phyloP scores from a whole-genome alignment of 2,113 vertebrate species.

The Labeo catla region DNA sequence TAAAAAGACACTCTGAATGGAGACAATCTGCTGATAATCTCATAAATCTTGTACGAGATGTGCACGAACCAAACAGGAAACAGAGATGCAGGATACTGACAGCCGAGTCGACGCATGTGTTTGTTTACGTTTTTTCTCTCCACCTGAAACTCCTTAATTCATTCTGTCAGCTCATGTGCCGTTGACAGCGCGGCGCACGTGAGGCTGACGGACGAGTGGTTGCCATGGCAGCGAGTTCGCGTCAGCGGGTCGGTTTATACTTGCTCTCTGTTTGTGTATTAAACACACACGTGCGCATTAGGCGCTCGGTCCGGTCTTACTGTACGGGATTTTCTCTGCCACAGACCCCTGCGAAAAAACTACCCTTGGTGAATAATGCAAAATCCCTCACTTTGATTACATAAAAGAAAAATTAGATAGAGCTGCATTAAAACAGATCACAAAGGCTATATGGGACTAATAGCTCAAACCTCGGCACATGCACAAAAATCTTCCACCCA shows the following conservation, averaged over 20 bases:
- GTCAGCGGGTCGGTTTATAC: neutral
- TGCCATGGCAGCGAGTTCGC: neutral
- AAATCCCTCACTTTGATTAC: neutral
- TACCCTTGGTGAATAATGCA: constrained; percentile 9
- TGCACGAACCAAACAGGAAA: neutral
- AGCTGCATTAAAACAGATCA: constrained; percentile 10
- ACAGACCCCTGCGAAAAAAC: neutral
- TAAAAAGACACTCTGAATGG: neutral
- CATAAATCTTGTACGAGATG: neutral
- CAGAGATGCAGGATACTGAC: neutral
- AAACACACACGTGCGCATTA: neutral
- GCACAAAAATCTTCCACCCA: neutral
- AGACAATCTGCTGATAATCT: neutral
- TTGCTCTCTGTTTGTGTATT: neutral
- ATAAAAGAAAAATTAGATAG: neutral
- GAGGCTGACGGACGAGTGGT: neutral
- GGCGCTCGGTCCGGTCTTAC: neutral
- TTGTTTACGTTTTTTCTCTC: neutral
- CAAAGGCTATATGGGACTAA: neutral
- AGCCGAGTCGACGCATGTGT: neutral
- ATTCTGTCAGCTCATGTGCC: neutral
- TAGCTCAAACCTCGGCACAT: neutral
- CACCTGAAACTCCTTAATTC: neutral
- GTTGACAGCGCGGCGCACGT: neutral
- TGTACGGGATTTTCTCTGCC: neutral